Percentiles rank a stretch among this genome's conserved stretches.
Conservation (phyloP, 2,113 vertebrate genomes). For the Cephalopholis sonnerati region DNA sequence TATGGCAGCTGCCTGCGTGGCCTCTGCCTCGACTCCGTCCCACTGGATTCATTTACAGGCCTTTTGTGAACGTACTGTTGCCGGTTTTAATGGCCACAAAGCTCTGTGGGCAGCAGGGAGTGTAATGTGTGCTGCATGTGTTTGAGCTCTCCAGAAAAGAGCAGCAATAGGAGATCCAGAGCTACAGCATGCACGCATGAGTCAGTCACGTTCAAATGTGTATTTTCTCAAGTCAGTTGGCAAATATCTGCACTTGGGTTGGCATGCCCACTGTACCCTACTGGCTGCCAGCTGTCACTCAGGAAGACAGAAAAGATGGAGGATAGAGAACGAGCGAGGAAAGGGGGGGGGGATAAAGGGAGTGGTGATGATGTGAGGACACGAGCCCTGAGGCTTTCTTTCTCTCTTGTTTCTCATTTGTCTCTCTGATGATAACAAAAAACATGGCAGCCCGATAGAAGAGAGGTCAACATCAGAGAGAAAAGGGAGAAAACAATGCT, state of each 20-base stretch:
- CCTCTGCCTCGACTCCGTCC: slow-evolving; percentile 44
- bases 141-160: slow-evolving; percentile 18
- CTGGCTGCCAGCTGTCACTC: slow-evolving; percentile 86
- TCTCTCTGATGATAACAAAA: slow-evolving; percentile 77
- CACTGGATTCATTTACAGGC: slow-evolving; percentile 52
- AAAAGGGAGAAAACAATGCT: slow-evolving; percentile 35
- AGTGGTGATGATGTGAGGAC: slow-evolving; percentile 78
- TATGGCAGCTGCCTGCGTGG: slow-evolving; percentile 42
- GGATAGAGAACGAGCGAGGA: slow-evolving; percentile 47
- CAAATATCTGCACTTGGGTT: slow-evolving; percentile 77
- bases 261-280: slow-evolving; percentile 84
- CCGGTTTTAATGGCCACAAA: slow-evolving; percentile 61
- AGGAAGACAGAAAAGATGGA: slow-evolving; percentile 75
- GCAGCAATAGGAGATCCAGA: slow-evolving; percentile 33
- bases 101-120: slow-evolving; percentile 46
- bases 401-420: slow-evolving; percentile 71
- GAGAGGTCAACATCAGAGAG: slow-evolving; percentile 53
- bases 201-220: slow-evolving; percentile 71
- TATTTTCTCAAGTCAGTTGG: slow-evolving; percentile 77
- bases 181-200: slow-evolving; percentile 25
- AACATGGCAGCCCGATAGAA: slow-evolving; percentile 69
- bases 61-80: slow-evolving; percentile 40
- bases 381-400: slow-evolving; percentile 69
- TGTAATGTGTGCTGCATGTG: slow-evolving; percentile 47
- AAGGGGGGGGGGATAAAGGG: slow-evolving; percentile 47